Evolutionary conservation across 1,140 invertebrate genomes (phyloP).

Genomic region (Rhopalosiphum maidis): DNA sequence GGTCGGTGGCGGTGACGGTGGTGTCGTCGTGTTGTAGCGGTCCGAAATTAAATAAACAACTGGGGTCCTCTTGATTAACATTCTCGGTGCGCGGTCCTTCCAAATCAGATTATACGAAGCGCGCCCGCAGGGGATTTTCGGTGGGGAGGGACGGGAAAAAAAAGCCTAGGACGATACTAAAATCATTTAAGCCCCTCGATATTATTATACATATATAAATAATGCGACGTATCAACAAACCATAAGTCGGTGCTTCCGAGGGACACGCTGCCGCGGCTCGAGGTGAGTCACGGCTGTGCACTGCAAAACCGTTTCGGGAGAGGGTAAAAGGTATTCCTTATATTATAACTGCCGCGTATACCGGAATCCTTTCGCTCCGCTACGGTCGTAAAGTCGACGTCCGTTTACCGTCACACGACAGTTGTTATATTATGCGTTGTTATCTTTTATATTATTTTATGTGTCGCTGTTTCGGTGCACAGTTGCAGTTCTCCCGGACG

Average conservation of each 20-base stretch:
- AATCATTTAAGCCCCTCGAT: conserved; percentile 32
- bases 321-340: not conserved
- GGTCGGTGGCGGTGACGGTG: too few relatives aligned
- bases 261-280: not conserved
- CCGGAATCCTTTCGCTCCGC: not conserved
- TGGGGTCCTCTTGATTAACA: conserved; percentile 45
- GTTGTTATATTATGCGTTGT: not conserved
- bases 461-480: not conserved
- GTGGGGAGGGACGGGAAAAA: not conserved
- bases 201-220: not conserved
- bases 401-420: not conserved
- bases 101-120: conserved; percentile 25
- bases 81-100: conserved; percentile 34
- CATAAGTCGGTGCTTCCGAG: not conserved
- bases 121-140: not conserved
- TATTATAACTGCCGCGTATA: not conserved
- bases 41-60: conserved; percentile 48
- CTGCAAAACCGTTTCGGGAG: not conserved
- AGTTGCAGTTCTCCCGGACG: not conserved
- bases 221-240: conserved; percentile 33
- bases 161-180: not conserved
- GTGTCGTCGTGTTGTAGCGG: not conserved
- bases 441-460: not conserved
- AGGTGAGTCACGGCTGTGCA: not conserved
- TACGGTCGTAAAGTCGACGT: not conserved